A percentile compares a stretch with the other conserved stretches of the same genome.
Evolutionary conservation across 2,797 vertebrate species (phyloP).

Genomic region (Smutsia gigantea): DNA sequence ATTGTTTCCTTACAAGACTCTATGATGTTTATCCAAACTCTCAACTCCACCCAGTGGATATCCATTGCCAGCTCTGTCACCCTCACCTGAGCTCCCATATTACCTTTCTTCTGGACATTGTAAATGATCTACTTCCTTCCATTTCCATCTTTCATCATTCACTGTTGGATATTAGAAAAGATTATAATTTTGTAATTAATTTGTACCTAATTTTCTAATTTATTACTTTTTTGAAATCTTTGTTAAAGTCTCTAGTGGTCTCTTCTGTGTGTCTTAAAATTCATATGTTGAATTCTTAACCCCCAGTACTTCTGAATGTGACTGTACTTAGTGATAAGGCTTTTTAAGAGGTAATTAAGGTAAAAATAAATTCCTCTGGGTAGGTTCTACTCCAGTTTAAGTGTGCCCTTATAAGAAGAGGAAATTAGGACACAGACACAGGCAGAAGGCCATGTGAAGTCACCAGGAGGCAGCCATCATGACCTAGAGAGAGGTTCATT

Average conservation of each 20-base stretch:
- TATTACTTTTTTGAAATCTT: not conserved
- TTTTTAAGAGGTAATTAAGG: not conserved
- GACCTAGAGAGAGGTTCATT: not conserved
- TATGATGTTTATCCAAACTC: not conserved
- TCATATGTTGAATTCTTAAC: not conserved
- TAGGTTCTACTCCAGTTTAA: not conserved
- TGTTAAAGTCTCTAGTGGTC: not conserved
- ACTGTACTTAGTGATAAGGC: not conserved
- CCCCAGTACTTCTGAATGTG: not conserved
- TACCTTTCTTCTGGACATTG: not conserved
- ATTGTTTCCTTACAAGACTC: not conserved
- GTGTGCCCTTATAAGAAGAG: not conserved
- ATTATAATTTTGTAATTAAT: not conserved
- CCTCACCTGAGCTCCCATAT: not conserved
- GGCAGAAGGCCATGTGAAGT: too few relatives aligned
- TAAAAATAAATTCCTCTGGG: not conserved
- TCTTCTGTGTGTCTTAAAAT: not conserved
- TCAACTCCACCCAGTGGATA: not conserved
- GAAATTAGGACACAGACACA: not conserved
- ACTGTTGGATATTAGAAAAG: not conserved
- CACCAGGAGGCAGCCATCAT: not conserved
- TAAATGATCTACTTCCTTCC: not conserved
- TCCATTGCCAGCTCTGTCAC: not conserved
- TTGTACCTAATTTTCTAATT: not conserved
- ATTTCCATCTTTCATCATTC: not conserved